phyloP scores from a whole-genome alignment of 2,113 vertebrate genomes.

The Empidonax alnorum region DNA sequence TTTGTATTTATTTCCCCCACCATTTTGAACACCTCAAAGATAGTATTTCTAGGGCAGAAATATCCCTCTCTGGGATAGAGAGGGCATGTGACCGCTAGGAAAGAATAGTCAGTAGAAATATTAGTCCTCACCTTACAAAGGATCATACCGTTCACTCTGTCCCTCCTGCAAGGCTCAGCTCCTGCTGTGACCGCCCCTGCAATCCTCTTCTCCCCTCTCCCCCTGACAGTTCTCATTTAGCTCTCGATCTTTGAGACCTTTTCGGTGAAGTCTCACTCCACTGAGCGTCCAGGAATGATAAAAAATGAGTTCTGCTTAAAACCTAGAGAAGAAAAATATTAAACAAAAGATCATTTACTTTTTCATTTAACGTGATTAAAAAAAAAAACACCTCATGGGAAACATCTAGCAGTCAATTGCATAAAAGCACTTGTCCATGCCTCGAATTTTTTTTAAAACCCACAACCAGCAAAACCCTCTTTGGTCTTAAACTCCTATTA shows the following conservation, averaged over 20 bases:
- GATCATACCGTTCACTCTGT: neutral
- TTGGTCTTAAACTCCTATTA: slow-evolving; percentile 24
- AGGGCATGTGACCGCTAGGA: neutral
- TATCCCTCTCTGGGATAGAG: neutral
- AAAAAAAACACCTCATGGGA: neutral
- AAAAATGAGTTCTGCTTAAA: neutral
- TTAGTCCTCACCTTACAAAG: neutral
- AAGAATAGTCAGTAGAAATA: neutral
- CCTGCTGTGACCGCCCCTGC: neutral
- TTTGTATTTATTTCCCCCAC: neutral
- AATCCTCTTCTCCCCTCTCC: neutral
- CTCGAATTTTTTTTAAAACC: neutral
- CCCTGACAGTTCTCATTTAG: neutral
- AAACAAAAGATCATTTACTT: neutral
- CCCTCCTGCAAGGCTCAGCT: neutral
- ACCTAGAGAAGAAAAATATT: neutral
- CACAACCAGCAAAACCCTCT: neutral
- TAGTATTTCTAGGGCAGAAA: neutral
- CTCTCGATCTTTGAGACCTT: neutral
- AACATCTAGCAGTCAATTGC: neutral
- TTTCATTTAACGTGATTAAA: neutral
- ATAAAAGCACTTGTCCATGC: neutral
- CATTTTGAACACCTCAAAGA: neutral
- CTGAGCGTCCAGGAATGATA: neutral
- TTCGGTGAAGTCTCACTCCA: neutral